phyloP scores from a whole-genome alignment of 30 jellyfish, hydroid and myxozoan genomes.

The Hydra vulgaris region DNA sequence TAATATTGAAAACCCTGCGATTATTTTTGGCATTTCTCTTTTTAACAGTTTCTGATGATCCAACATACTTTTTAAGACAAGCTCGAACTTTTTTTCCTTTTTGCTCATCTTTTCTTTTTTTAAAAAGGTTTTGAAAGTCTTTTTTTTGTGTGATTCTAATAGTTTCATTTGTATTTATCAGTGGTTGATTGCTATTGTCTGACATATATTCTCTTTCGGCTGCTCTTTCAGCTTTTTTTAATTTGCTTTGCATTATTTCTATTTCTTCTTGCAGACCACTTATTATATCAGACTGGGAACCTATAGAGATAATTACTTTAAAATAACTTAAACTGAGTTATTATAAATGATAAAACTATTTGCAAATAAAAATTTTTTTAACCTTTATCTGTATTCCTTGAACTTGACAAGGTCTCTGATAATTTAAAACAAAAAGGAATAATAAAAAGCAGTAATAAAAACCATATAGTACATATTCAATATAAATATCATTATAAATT shows the following conservation, averaged over 20 bases:
- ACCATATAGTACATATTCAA: too few species aligned
- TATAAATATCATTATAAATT: too few species aligned
- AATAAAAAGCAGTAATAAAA: too few species aligned
- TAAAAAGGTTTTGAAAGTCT: background rate
- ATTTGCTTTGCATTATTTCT: background rate
- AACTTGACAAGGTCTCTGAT: too few species aligned
- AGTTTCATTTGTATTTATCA: background rate
- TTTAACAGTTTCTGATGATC: slow-evolving; percentile 3
- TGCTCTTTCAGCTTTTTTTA: slow-evolving; percentile 4
- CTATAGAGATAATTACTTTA: too few species aligned
- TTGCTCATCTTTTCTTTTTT: background rate
- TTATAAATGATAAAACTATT: too few species aligned
- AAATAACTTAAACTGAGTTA: too few species aligned
- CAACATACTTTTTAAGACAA: slow-evolving; percentile 3
- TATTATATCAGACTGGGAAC: background rate
- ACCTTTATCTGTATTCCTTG: too few species aligned
- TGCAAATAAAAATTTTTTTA: too few species aligned
- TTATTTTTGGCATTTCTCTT: background rate
- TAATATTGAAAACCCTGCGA: background rate
- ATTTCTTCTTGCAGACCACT: background rate
- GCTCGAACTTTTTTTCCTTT: background rate
- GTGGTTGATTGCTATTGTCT: background rate
- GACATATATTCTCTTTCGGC: slow-evolving; percentile 9
- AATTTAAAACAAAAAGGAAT: too few species aligned
- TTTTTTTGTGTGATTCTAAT: background rate